Percentiles rank a stretch among this genome's conserved stretches.
Conservation (phyloP, 2,888 invertebrate species). For the Phymatocera aterrima region DNA sequence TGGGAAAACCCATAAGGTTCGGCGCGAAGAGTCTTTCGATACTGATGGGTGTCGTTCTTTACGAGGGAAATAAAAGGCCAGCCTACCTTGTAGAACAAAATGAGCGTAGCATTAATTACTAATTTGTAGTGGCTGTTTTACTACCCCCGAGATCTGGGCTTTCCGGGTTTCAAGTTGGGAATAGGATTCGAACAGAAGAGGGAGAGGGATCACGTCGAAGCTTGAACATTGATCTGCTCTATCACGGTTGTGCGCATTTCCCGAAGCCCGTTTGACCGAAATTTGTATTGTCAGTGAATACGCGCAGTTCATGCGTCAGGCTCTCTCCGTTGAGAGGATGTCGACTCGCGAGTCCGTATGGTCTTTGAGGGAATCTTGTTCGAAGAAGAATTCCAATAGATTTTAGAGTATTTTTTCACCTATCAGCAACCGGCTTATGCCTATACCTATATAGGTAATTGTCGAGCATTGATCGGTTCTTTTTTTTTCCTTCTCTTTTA, state of each 20-base stretch:
- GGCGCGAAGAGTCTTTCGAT: constrained; percentile 6
- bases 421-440: constrained; percentile 3
- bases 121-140: constrained; percentile 54
- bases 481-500: not conserved
- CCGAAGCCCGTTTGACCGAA: not conserved
- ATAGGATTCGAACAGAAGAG: not conserved
- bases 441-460: too few species aligned
- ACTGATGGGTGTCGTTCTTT: constrained; percentile 39
- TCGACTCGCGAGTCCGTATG: not conserved
- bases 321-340: not conserved
- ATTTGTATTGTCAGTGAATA: not conserved
- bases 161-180: not conserved
- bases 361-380: constrained; percentile 1
- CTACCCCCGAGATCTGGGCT: constrained; percentile 19
- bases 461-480: not conserved
- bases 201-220: not conserved
- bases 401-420: not conserved
- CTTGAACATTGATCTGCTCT: not conserved
- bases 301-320: not conserved
- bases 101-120: constrained; percentile 54
- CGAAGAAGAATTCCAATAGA: not conserved
- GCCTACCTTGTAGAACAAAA: constrained; percentile 48
- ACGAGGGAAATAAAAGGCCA: constrained; percentile 37
- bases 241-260: not conserved
- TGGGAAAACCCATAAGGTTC: constrained; percentile 23